Evolutionary conservation across 2,113 vertebrate species (phyloP), one percentile per base, ranked within the genome.

Genomic region (Meriones unguiculatus): DNA sequence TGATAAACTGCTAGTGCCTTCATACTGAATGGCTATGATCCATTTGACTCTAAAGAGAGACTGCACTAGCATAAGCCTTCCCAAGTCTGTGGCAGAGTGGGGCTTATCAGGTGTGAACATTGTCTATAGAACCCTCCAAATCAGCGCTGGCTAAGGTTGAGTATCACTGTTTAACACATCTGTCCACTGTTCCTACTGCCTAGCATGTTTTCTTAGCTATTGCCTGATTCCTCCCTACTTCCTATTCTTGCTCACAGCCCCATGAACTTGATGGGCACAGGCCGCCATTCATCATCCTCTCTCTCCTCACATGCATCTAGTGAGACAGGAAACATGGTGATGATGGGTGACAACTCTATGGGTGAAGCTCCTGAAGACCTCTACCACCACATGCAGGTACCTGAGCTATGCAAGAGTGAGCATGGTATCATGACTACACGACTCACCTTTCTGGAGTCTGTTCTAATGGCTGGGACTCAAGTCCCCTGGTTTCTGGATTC

Each of bases 241-340:
- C 97, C 81, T 97, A 87, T 92, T 98, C 97, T 98, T 91, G 17
- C n/a, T 98, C 93, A 12, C 98, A 99, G 99, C 98, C 99, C 99
- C 75, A 98, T 99, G 98, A 99, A 99, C 97, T 97, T 99, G 96
- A 99, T 99, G 96, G 99, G 99, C 72, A 99, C 99, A 1, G 99
- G 99, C 87, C 99, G 99, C 92, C 99, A 99, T 97, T 99, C 99
- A 0, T 99, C 99, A 2, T 99, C 99, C 96, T 99, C 99, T 69
- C 99, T 99, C 97, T 99, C 99, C 1, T 99, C 99, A 57, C 99
- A 99, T 96, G 99, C 99, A 5, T 99, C 99, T 85, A 99, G 99
- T 7, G 99, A 99, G 98, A 99, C 99, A 0, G 99, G 99, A 87
- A 99, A 99, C 97, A 97, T 99, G 46, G 98, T 99, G 98, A 99